Evolutionary conservation across 1,140 invertebrate genomes (phyloP), one percentile per base, ranked within the genome.

Genomic region (Trialeurodes vaporariorum): DNA sequence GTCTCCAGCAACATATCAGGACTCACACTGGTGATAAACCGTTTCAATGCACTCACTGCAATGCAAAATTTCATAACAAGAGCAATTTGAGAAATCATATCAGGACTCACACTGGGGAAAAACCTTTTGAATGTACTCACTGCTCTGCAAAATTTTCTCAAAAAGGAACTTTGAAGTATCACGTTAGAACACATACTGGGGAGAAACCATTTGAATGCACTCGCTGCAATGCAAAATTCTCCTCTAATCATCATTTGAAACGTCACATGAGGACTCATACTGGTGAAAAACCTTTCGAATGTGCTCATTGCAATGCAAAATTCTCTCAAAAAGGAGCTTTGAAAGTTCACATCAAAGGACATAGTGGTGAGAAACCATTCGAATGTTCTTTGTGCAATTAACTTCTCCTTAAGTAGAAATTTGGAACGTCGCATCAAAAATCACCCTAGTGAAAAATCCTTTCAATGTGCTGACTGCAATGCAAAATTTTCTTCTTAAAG

Each of bases 361-460:
- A 69, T 49, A 69, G 25, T 9, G 68, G 61, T 40, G 68, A 59
- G 17, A 60, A 91, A 85, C 91, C 91, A 81, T 92, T 90, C 86
- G 87, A n/a, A n/a, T n/a, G n/a, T n/a, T n/a, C n/a, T n/a, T n/a
- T n/a, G n/a, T n/a, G n/a, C n/a, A n/a, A n/a, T n/a, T n/a, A n/a
- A n/a, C n/a, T n/a, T n/a, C n/a, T n/a, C n/a, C n/a, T n/a, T n/a
- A n/a, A n/a, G n/a, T n/a, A n/a, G n/a, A n/a, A n/a, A n/a, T n/a
- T n/a, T n/a, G n/a, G n/a, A n/a, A n/a, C n/a, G n/a, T n/a, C n/a
- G n/a, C n/a, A n/a, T n/a, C n/a, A n/a, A n/a, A 64, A 87, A 85
- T 67, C 88, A 90, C 70, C 88, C 87, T 1, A 86, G 87, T 69
- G 87, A 90, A 68, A 89, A 89, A 72, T 89, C 89, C 1, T 86